phyloP scores from a whole-genome alignment of 2,113 vertebrate genomes.

The Agapornis roseicollis region DNA sequence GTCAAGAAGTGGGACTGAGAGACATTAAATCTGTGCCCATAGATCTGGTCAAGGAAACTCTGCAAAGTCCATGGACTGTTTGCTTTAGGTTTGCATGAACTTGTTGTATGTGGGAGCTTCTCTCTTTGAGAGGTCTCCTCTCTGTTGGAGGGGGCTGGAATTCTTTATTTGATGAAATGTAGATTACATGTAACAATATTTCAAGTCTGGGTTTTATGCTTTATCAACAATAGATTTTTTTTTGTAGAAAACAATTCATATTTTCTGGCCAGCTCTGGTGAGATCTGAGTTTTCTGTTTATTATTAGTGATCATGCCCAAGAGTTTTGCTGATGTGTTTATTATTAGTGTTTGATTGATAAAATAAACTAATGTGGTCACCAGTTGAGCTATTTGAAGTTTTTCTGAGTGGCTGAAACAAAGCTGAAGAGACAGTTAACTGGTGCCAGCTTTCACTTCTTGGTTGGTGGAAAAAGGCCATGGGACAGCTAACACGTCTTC shows the following conservation, averaged over 20 bases:
- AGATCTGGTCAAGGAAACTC: neutral
- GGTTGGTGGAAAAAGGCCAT: neutral
- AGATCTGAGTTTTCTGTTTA: neutral
- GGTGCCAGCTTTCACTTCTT: neutral
- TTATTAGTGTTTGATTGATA: conserved; percentile 9
- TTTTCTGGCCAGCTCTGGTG: neutral
- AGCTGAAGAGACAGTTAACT: neutral
- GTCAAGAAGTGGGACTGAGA: neutral
- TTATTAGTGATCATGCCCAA: neutral
- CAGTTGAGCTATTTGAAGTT: neutral
- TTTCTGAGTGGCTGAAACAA: neutral
- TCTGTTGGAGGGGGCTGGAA: neutral
- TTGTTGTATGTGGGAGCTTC: neutral
- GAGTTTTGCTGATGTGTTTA: conserved; percentile 19
- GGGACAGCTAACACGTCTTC: neutral
- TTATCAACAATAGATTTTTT: neutral
- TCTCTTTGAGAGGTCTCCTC: neutral
- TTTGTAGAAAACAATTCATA: neutral
- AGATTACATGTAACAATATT: neutral
- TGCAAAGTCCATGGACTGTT: neutral
- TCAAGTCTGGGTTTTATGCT: neutral
- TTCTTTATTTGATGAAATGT: neutral
- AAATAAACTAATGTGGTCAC: conserved; percentile 35
- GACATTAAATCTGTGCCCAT: neutral
- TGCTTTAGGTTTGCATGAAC: neutral